phyloP scores from a whole-genome alignment of 2,888 invertebrate species.

The Melanotus villosus region DNA sequence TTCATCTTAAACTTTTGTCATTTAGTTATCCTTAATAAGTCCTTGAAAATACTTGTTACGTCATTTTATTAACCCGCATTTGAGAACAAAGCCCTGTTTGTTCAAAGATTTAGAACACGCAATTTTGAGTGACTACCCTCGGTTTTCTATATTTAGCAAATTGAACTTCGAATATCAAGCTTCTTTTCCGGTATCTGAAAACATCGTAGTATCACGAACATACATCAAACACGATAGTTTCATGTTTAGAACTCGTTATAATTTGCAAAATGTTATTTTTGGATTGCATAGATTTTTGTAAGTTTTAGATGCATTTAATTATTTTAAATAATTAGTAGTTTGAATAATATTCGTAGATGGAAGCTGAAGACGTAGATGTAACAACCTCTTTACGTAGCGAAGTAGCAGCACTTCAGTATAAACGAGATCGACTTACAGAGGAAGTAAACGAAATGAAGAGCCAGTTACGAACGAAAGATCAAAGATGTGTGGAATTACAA shows the following conservation, averaged over 20 bases:
- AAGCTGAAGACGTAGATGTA: conserved; percentile 73
- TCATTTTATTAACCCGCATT: not conserved
- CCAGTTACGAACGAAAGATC: conserved; percentile 79
- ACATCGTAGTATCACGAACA: not conserved
- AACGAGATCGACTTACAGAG: conserved; percentile 82
- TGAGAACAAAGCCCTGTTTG: not conserved
- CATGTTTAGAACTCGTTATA: not conserved
- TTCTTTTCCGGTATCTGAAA: not conserved
- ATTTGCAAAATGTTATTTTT: conserved; percentile 3
- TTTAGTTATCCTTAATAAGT: conserved; percentile 13
- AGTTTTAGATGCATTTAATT: not conserved
- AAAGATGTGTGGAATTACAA: conserved; percentile 82
- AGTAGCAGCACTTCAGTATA: conserved; percentile 87
- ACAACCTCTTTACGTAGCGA: conserved; percentile 86
- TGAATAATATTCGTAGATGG: conserved; percentile 68
- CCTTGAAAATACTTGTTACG: not conserved
- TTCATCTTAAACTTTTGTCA: conserved; percentile 5
- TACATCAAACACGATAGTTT: not conserved
- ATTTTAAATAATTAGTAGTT: not conserved
- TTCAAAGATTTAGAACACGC: not conserved
- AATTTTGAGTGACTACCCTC: not conserved
- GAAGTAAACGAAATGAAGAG: conserved; percentile 79
- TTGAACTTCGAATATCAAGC: conserved; percentile 1
- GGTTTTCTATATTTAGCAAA: conserved; percentile 12
- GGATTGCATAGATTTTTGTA: conserved; percentile 10